A percentile compares a stretch with the other conserved stretches of the same genome.
These are phyloP conservation scores for Drosophila affinis DNA, from an alignment of 2,888 invertebrate genomes.

Conservation along the genomic window DNA sequence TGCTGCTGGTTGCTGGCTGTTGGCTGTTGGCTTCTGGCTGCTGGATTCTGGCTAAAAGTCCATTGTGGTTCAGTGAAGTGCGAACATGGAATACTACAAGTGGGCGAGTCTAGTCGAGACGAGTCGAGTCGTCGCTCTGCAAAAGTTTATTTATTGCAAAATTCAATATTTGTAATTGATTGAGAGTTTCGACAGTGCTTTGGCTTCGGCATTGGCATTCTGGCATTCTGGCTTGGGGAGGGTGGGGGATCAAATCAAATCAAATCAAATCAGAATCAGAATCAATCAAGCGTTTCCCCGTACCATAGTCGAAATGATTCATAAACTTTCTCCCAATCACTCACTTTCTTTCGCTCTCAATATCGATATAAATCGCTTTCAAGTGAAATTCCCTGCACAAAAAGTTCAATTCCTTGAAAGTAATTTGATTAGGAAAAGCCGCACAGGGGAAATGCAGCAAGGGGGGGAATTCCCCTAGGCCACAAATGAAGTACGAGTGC, in stretches of 20 bases:
- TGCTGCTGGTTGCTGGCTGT: background rate
- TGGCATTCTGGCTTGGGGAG: background rate
- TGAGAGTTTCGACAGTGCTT: background rate
- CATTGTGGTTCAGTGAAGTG: constrained; percentile 54
- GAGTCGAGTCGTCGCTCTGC: constrained; percentile 24
- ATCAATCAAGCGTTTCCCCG: background rate
- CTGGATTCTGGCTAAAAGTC: constrained; percentile 17
- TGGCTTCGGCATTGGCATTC: background rate
- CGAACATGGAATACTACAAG: constrained; percentile 48
- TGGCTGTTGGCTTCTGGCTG: background rate
- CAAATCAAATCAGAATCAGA: background rate
- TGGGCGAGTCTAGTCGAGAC: constrained; percentile 27
- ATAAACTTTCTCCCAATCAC: constrained; percentile 22
- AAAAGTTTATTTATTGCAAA: constrained; percentile 54
- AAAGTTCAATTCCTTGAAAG: constrained; percentile 29
- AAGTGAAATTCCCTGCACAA: background rate
- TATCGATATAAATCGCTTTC: background rate
- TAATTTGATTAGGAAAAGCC: constrained; percentile 58
- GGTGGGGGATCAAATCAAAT: no score
- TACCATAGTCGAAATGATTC: background rate
- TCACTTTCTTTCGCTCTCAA: background rate
- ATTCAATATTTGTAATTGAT: constrained; percentile 45
- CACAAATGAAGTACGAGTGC: constrained; percentile 35
- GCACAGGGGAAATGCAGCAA: background rate
- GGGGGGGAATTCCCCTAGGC: background rate